These are phyloP conservation scores for Salpingus planirostris DNA, from an alignment of 2,888 invertebrate species.

Conservation along the genomic window DNA sequence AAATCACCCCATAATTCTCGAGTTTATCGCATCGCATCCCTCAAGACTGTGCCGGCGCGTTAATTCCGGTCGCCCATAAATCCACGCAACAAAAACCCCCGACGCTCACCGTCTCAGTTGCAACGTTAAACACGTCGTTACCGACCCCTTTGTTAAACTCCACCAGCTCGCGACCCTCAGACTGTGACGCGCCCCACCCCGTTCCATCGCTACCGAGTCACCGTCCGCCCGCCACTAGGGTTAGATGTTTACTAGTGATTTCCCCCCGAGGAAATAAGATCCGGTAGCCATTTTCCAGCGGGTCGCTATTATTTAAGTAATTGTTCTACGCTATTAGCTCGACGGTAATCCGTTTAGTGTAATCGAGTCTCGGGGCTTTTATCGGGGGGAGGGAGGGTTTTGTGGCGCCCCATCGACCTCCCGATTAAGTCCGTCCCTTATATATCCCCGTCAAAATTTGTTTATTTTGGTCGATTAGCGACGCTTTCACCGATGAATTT, in stretches of 20 bases:
- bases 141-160: conserved; percentile 34
- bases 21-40: conserved; percentile 22
- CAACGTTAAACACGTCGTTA: conserved; percentile 35
- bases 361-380: conserved; percentile 33
- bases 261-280: conserved; percentile 40
- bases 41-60: conserved; percentile 24
- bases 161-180: conserved; percentile 23
- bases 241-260: conserved; percentile 35
- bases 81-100: conserved; percentile 20
- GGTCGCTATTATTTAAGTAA: conserved; percentile 41
- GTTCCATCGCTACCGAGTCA: conserved; percentile 7
- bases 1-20: conserved; percentile 31
- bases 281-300: conserved; percentile 40
- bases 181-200: conserved; percentile 13
- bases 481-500: too few species aligned
- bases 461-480: too few species aligned
- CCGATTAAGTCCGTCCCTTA: too few species aligned
- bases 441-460: too few species aligned
- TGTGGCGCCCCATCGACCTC: too few species aligned
- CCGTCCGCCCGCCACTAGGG: conserved; percentile 23
- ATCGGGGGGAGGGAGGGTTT: too few species aligned
- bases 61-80: conserved; percentile 17
- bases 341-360: conserved; percentile 39
- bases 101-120: conserved; percentile 29
- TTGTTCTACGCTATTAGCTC: conserved; percentile 40